Conservation (phyloP, 2,797 vertebrate genomes). For the Lophius americanus region DNA sequence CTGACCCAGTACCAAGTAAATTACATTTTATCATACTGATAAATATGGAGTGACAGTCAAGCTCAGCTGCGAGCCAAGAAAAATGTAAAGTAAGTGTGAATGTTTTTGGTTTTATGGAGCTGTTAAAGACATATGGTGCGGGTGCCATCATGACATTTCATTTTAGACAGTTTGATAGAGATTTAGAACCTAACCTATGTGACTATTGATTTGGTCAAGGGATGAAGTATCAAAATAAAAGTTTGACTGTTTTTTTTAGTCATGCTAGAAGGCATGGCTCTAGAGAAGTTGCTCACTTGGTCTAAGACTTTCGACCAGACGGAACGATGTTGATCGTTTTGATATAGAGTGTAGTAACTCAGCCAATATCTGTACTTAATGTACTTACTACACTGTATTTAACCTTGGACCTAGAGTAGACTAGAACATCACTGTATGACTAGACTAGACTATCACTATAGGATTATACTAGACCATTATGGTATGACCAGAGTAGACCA, state of each 20-base stretch:
- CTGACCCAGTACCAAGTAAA: constrained; percentile 14
- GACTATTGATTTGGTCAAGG: background rate
- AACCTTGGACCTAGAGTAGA: no score
- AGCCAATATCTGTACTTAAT: background rate
- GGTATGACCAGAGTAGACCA: no score
- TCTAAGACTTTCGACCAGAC: no score
- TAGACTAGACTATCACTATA: no score
- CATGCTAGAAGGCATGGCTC: background rate
- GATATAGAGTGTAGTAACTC: background rate
- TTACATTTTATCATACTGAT: background rate
- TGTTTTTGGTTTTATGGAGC: constrained; percentile 3
- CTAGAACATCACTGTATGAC: no score
- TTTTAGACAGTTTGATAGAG: constrained; percentile 4
- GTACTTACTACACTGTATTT: no score
- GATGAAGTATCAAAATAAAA: no score
- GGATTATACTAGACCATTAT: no score
- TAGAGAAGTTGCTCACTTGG: background rate
- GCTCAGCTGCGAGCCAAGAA: constrained; percentile 16
- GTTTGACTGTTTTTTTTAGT: background rate
- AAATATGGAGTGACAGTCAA: constrained; percentile 20
- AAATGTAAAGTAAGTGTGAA: constrained; percentile 6
- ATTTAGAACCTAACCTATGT: background rate
- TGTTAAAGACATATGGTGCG: constrained; percentile 10
- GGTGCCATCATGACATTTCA: constrained; percentile 9
- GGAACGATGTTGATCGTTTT: background rate